Evolutionary conservation across 2,113 vertebrate species (phyloP).

Genomic region (Ranitomeya imitator): DNA sequence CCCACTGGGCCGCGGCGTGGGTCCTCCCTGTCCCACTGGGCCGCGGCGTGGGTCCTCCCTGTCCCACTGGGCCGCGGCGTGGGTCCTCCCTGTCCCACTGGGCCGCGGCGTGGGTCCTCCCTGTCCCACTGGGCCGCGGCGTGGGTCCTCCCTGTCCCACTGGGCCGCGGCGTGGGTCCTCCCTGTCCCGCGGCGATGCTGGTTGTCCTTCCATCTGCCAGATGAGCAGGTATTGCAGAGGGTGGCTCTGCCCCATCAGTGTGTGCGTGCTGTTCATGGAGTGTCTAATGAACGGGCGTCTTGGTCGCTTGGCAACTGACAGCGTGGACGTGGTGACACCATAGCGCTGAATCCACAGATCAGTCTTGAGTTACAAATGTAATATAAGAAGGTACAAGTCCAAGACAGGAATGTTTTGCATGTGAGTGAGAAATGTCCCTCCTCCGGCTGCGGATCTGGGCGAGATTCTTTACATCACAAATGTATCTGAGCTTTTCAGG

Average conservation of each 20-base stretch:
- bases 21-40: background rate
- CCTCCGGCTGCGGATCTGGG: background rate
- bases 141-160: background rate
- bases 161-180: background rate
- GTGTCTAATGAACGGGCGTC: constrained; percentile 31
- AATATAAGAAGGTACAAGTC: too few species aligned
- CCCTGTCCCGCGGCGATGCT: background rate
- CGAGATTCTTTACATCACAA: too few species aligned
- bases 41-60: background rate
- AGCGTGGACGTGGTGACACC: background rate
- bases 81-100: background rate
- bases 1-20: background rate
- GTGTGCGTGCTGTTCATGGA: background rate
- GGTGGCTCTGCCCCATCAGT: background rate
- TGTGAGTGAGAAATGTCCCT: background rate
- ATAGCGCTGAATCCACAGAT: too few species aligned
- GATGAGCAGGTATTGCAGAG: background rate
- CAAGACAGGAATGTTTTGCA: background rate
- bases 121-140: background rate
- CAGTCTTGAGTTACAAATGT: too few species aligned
- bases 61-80: background rate
- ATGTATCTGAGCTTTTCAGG: too few species aligned
- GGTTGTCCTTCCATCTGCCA: background rate
- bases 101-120: background rate
- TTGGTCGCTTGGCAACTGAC: constrained; percentile 24